Conservation (phyloP, 2,797 vertebrate species). For the Iguana delicatissima region DNA sequence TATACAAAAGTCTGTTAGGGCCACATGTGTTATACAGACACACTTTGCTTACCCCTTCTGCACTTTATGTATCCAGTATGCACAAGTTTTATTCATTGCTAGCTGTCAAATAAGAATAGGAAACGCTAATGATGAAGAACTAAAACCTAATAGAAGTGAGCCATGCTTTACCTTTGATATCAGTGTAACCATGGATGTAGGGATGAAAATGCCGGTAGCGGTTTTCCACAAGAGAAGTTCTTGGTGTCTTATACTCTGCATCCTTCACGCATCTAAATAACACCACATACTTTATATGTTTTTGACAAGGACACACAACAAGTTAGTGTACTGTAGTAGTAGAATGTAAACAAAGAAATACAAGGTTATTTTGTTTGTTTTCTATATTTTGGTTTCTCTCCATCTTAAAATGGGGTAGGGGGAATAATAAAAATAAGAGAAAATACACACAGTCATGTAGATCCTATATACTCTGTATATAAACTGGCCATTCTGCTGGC, state of each 20-base stretch:
- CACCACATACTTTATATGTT: slow-evolving; percentile 74
- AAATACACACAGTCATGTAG: background rate
- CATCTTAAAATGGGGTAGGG: background rate
- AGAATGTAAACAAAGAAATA: slow-evolving; percentile 38
- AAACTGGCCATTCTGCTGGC: background rate
- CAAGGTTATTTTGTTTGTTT: slow-evolving; percentile 11
- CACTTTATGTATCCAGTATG: background rate
- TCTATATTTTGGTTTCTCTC: background rate
- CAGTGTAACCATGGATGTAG: slow-evolving; percentile 72
- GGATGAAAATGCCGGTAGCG: slow-evolving; percentile 71
- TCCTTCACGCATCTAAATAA: slow-evolving; percentile 80
- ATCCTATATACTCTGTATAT: background rate
- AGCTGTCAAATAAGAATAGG: background rate
- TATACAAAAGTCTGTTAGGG: too few species aligned
- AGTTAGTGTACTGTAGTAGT: slow-evolving; percentile 23
- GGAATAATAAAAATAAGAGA: background rate
- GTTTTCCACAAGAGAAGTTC: slow-evolving; percentile 67
- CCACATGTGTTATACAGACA: too few species aligned
- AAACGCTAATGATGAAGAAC: slow-evolving; percentile 19
- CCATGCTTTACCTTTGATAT: slow-evolving; percentile 80
- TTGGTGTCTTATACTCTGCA: slow-evolving; percentile 76
- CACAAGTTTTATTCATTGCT: slow-evolving; percentile 10
- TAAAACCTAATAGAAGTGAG: fast-evolving
- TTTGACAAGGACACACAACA: slow-evolving; percentile 84
- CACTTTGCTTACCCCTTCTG: too few species aligned